Conservation (phyloP, 2,113 vertebrate species). For the Hepsetus odoe region DNA sequence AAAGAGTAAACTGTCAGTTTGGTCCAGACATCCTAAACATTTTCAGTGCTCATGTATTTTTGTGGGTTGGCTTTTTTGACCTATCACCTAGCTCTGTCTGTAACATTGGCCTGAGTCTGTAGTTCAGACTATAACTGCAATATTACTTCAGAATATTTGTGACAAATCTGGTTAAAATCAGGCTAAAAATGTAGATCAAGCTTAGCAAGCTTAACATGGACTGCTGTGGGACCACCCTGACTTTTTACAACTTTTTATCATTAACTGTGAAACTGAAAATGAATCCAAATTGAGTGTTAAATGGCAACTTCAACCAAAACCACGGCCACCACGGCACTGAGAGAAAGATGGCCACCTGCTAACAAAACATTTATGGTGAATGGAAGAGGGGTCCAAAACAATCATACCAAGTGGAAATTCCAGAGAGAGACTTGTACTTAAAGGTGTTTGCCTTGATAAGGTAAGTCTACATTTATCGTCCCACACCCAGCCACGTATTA, state of each 20-base stretch:
- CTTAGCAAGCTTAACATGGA: background rate
- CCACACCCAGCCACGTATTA: slow-evolving; percentile 89
- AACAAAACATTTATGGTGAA: slow-evolving; percentile 21
- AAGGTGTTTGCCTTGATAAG: slow-evolving; percentile 91
- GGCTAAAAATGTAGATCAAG: too few species aligned
- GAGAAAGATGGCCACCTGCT: background rate
- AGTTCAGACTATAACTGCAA: too few species aligned
- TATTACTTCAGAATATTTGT: too few species aligned
- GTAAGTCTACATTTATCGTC: slow-evolving; percentile 85
- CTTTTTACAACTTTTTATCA: background rate
- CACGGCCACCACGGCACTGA: slow-evolving; percentile 8
- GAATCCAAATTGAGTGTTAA: slow-evolving; percentile 3
- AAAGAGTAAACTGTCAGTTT: too few species aligned
- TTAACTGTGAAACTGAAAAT: background rate
- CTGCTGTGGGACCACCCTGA: background rate
- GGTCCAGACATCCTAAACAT: too few species aligned
- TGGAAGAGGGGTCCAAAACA: slow-evolving; percentile 68
- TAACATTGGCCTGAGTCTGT: too few species aligned
- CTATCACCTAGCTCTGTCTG: too few species aligned
- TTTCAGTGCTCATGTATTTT: too few species aligned
- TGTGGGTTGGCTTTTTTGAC: too few species aligned
- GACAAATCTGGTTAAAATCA: too few species aligned
- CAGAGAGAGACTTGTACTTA: slow-evolving; percentile 79
- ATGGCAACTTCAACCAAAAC: slow-evolving; percentile 15
- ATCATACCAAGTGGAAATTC: slow-evolving; percentile 83